These are phyloP conservation scores for Steinernema khuongi DNA, from an alignment of 1,140 invertebrate genomes.

Conservation along the genomic window DNA sequence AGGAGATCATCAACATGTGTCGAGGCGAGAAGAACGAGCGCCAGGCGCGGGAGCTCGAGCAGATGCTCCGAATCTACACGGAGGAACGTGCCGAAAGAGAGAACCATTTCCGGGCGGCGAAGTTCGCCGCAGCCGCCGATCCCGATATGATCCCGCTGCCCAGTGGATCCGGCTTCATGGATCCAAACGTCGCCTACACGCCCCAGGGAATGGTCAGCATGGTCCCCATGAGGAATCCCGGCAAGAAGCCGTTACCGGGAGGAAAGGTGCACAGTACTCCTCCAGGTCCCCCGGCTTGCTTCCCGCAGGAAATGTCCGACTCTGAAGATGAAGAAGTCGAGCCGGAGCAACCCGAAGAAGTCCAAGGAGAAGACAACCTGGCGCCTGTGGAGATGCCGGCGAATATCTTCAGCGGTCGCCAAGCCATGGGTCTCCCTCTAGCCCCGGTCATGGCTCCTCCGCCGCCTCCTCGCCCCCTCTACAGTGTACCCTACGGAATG, in stretches of 20 bases:
- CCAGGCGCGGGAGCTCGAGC: conserved; percentile 38
- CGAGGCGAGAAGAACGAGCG: conserved; percentile 40
- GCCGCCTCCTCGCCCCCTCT: neutral
- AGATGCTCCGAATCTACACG: conserved; percentile 43
- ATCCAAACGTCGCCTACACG: conserved; percentile 42
- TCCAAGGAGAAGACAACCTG: conserved; percentile 38
- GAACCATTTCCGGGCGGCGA: conserved; percentile 56
- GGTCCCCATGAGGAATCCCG: conserved; percentile 32
- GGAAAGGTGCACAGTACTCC: neutral
- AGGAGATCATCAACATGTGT: conserved; percentile 38
- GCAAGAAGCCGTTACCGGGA: conserved; percentile 32
- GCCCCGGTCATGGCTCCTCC: conserved; percentile 15
- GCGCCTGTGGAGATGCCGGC: conserved; percentile 28
- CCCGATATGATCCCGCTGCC: conserved; percentile 62
- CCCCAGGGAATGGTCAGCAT: conserved; percentile 30
- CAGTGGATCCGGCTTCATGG: conserved; percentile 40
- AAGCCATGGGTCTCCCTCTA: conserved; percentile 6
- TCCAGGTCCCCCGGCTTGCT: conserved; percentile 60
- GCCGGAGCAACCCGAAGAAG: neutral
- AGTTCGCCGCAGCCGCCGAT: conserved; percentile 61
- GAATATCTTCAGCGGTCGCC: conserved; percentile 10
- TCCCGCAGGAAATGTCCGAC: conserved; percentile 46
- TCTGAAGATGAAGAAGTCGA: conserved; percentile 33
- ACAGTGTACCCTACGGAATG: neutral
- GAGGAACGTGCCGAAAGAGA: conserved; percentile 39